These are phyloP conservation scores for Eurypyga helias DNA, from an alignment of 2,113 vertebrate genomes.

Conservation along the genomic window DNA sequence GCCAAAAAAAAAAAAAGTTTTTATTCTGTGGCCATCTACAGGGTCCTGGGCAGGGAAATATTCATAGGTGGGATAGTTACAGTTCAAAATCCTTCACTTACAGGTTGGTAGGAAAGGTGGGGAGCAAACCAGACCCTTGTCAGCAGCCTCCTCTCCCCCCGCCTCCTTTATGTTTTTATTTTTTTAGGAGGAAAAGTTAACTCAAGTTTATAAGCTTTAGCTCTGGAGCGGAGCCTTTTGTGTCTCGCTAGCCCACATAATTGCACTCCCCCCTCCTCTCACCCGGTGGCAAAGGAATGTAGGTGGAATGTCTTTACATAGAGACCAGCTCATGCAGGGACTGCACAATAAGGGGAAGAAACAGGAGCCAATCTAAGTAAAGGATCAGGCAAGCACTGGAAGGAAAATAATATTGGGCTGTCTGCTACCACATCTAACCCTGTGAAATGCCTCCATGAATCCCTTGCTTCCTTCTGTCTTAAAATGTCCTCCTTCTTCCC, in stretches of 20 bases:
- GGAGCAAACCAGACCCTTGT: not conserved
- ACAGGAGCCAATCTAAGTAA: conserved; percentile 58
- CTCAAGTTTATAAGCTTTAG: not conserved
- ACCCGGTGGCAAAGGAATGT: conserved; percentile 66
- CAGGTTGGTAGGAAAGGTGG: not conserved
- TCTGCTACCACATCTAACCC: conserved; percentile 39
- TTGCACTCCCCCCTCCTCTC: conserved; percentile 29
- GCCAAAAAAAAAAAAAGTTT: not conserved
- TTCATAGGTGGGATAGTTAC: not conserved
- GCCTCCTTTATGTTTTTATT: too few relatives aligned
- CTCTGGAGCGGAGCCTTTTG: conserved; percentile 11
- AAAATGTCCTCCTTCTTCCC: conserved; percentile 43
- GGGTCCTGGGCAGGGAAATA: not conserved
- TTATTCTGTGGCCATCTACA: not conserved
- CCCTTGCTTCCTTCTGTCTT: conserved; percentile 36
- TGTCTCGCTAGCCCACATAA: conserved; percentile 30
- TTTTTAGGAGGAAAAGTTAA: not conserved
- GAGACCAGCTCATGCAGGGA: conserved; percentile 51
- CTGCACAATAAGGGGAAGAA: conserved; percentile 52
- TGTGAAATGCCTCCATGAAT: conserved; percentile 28
- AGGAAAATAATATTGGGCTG: conserved; percentile 66
- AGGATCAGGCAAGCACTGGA: conserved; percentile 55
- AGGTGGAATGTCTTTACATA: conserved; percentile 66
- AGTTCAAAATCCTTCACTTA: not conserved
- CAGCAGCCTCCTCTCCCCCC: accelerated